Percentiles rank a stretch among this genome's conserved stretches.
Evolutionary conservation across 2,797 vertebrate genomes (phyloP).

Genomic region (Aplochiton taeniatus): DNA sequence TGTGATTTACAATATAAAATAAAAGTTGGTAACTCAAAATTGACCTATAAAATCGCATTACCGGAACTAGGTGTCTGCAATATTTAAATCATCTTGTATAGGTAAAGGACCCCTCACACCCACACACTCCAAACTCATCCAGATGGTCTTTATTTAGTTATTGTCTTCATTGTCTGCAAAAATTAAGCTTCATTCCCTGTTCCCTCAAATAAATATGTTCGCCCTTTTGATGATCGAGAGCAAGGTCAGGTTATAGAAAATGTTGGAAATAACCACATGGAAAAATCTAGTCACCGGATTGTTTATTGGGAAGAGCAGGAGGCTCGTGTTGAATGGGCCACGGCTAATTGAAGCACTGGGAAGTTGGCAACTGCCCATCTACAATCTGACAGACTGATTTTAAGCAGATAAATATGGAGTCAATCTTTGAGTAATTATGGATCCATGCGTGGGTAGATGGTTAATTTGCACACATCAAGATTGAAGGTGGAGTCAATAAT

Average conservation of each 20-base stretch:
- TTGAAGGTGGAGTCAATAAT: slow-evolving; percentile 42
- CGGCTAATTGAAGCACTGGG: slow-evolving; percentile 38
- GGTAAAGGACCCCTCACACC: background rate
- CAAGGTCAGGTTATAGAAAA: slow-evolving; percentile 20
- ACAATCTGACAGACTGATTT: background rate
- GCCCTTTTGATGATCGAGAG: slow-evolving; percentile 12
- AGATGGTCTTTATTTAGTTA: background rate
- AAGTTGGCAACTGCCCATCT: slow-evolving; percentile 18
- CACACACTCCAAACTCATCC: slow-evolving; percentile 1
- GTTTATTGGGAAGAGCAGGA: slow-evolving; percentile 39
- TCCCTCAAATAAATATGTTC: too few relatives aligned
- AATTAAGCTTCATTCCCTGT: too few relatives aligned
- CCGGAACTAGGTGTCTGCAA: background rate
- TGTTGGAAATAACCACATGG: slow-evolving; percentile 21
- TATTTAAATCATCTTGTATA: background rate
- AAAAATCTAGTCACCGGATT: slow-evolving; percentile 29
- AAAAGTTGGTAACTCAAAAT: too few relatives aligned
- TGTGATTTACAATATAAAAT: too few relatives aligned
- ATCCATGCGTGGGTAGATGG: too few relatives aligned
- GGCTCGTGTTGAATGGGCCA: slow-evolving; percentile 7
- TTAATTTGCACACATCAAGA: slow-evolving; percentile 28
- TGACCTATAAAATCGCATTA: too few relatives aligned
- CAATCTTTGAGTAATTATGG: slow-evolving; percentile 23
- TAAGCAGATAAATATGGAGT: slow-evolving; percentile 15
- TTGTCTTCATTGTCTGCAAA: background rate